These are phyloP conservation scores for Ips typographus DNA, from an alignment of 1,140 invertebrate species.

Conservation along the genomic window DNA sequence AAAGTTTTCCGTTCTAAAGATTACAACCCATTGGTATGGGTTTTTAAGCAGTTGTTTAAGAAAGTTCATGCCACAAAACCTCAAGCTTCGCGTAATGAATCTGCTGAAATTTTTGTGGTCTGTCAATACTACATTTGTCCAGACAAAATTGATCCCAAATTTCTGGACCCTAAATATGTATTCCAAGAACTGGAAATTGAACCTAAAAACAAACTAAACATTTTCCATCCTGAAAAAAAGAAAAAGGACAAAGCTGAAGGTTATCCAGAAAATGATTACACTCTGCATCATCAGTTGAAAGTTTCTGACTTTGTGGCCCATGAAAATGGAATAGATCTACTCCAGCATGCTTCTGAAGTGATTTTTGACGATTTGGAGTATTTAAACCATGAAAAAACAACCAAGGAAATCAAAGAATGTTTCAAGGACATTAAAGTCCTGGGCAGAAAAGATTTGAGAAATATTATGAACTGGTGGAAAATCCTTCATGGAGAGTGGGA, in stretches of 20 bases:
- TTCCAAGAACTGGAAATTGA: slow-evolving; percentile 90
- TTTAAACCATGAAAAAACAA: slow-evolving; percentile 80
- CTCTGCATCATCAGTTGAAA: slow-evolving; percentile 73
- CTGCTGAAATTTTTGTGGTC: slow-evolving; percentile 99
- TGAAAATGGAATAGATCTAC: slow-evolving; percentile 71
- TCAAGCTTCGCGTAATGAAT: slow-evolving; percentile 96
- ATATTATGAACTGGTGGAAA: slow-evolving; percentile 82
- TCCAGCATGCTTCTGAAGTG: slow-evolving; percentile 78
- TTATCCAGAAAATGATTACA: slow-evolving; percentile 88
- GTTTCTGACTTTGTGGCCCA: slow-evolving; percentile 79
- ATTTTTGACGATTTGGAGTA: slow-evolving; percentile 80
- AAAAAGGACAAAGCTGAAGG: slow-evolving; percentile 88
- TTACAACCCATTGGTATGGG: slow-evolving; percentile 93
- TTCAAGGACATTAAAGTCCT: slow-evolving; percentile 97
- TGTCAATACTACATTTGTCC: slow-evolving; percentile 94
- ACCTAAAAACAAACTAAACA: slow-evolving; percentile 65
- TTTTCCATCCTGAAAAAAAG: slow-evolving; percentile 70
- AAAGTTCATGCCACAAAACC: slow-evolving; percentile 98
- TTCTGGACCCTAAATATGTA: slow-evolving; percentile 93
- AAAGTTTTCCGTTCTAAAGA: slow-evolving; percentile 99
- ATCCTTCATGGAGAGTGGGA: slow-evolving; percentile 63
- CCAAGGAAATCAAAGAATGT: slow-evolving; percentile 88
- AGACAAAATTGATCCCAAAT: slow-evolving; percentile 90
- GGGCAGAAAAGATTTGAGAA: slow-evolving; percentile 86
- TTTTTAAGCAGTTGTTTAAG: slow-evolving; percentile 95